These are phyloP conservation scores for Dryocosmus kuriphilus DNA, from an alignment of 2,888 invertebrate species.

Conservation along the genomic window DNA sequence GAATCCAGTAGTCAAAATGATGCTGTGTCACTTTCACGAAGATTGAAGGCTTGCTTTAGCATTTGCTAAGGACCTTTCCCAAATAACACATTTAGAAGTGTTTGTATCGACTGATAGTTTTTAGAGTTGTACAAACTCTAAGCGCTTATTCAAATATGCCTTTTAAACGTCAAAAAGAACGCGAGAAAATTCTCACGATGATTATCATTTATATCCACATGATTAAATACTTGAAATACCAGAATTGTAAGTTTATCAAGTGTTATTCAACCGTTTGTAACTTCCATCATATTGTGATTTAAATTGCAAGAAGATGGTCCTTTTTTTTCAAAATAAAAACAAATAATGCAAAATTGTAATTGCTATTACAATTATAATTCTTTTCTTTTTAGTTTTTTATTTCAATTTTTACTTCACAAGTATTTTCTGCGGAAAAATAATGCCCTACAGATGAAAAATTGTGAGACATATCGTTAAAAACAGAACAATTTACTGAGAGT, in stretches of 20 bases:
- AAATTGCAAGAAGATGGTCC: not conserved
- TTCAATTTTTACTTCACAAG: too few relatives aligned
- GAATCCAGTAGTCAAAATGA: slow-evolving; percentile 29
- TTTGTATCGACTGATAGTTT: slow-evolving; percentile 15
- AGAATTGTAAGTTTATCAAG: not conserved
- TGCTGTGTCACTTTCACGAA: slow-evolving; percentile 27
- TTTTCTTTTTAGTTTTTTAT: too few relatives aligned
- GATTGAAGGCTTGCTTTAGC: not conserved
- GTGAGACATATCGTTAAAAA: too few relatives aligned
- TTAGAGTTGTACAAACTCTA: not conserved
- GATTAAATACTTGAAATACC: slow-evolving; percentile 7
- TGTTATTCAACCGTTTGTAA: not conserved
- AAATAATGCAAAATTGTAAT: too few relatives aligned
- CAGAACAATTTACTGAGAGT: too few relatives aligned
- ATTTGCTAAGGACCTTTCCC: slow-evolving; percentile 13
- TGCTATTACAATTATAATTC: too few relatives aligned
- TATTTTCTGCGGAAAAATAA: too few relatives aligned
- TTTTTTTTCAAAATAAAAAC: not conserved
- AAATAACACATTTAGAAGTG: slow-evolving; percentile 24
- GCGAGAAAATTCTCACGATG: slow-evolving; percentile 22
- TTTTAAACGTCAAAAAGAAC: not conserved
- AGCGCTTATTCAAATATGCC: slow-evolving; percentile 16
- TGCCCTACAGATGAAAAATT: too few relatives aligned
- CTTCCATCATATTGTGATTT: not conserved
- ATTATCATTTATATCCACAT: slow-evolving; percentile 8